Evolutionary conservation across 2,113 vertebrate genomes (phyloP), one percentile per base, ranked within the genome.

Genomic region (Cololabis saira): DNA sequence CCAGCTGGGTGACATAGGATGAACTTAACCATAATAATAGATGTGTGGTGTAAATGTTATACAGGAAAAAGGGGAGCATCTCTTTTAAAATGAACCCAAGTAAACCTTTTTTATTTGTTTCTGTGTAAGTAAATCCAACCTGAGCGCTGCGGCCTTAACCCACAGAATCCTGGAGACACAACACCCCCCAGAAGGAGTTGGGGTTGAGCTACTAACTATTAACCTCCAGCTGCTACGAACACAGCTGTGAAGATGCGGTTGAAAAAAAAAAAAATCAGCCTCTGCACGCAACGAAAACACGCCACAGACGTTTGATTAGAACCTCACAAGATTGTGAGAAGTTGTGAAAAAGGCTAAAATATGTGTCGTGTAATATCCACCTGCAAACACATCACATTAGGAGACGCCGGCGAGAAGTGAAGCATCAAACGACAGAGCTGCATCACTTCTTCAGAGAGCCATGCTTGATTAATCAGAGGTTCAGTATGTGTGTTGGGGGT

Each of bases 361-460:
- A 30, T 3, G 8, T 30, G 30, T 30, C 30, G 4, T 30, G 24
- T 77, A 66, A 87, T 76, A 82, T 86, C 83, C 70, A 76, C 61
- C 70, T 72, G 55, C n/a, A 67, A 83, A 68, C 37, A 48, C 67
- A 82, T 71, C 72, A 72, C 74, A 83, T 85, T 89, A 83, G 78
- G 81, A 91, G 69, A 80, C 67, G 54, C 71, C 16, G 58, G 66
- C 67, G 60, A 48, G 47, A 78, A 68, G 60, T 8, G 74, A 65
- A 59, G 77, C 78, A 85, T 86, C 69, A 74, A 63, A 88, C n/a
- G n/a, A n/a, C n/a, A 80, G 68, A 67, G 27, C 76, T 48, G 67
- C 77, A 90, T 91, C 82, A 90, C 90, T 91, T 89, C 90, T 90
- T 78, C 24, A 2, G 44, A 57, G 74, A 92, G 89, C 92, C 90